Base-by-base conservation (phyloP, 2,797 vertebrate species). In the Artibeus lituratus region DNA sequence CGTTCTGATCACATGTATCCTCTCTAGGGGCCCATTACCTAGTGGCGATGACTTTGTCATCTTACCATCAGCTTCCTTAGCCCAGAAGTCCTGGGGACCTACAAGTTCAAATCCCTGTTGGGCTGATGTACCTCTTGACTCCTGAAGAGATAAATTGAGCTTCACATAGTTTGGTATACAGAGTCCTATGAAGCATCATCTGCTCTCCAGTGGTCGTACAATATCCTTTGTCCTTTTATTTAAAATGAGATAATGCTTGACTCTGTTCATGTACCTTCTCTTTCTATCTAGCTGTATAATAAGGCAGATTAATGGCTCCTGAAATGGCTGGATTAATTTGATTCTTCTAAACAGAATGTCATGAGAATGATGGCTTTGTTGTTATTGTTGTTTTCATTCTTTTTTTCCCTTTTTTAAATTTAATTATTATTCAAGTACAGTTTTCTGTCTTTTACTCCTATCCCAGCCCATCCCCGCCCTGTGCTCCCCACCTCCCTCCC, bases 11-110 rank as follows among this genome's bases (percentile, higher is more conserved):
- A 67, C 87, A 85, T 82, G n/a, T 42, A 18, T 91, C 87, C 62
- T 96, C 96, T 95, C 95, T 67, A 14, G 80, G 92, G 92, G 39
- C 51, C 94, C 92, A 96, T 97, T 95, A 96, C 70, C 51, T 95
- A 12, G 44, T 96, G 73, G 42, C 5, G 70, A 95, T 89, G 94
- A 67, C 74, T 96, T 86, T 62, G 90, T 91, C 76, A 42, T 94
- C 80, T 93, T 70, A 47, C 47, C 78, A 74, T 84, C 90, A 89
- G 32, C 83, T 95, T 96, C 76, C 67, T 93, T 94, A 94, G 85
- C 74, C 72, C 39, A 80, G 49, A 70, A 95, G n/a, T 94, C 80
- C 49, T 70, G 72, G 22, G 37, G 77, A 90, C 81, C 55, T 26
- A 42, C 47, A 90, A 47, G 82, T 95, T 96, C 93, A 94, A 96